Evolutionary conservation across 2,113 vertebrate genomes (phyloP), one percentile per base, ranked within the genome.

Genomic region (Heptranchias perlo): DNA sequence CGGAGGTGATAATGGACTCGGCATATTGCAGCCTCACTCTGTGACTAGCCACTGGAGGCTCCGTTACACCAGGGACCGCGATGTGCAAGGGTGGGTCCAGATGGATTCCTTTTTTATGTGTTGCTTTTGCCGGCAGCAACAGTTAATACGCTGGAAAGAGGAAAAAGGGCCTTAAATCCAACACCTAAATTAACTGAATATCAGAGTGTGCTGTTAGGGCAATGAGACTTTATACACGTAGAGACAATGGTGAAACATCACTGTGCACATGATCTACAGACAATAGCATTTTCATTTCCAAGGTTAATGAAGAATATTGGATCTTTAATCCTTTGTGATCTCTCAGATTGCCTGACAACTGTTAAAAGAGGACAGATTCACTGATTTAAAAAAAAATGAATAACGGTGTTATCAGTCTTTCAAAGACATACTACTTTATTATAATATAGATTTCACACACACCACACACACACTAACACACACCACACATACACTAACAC

Each of bases 1-100:
- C 96, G 84, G 97, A 98, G 98, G 98, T 98, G 98, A 98, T 98
- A 99, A 98, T 98, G 98, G 98, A 98, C 97, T 98, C 97, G 82
- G 97, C 97, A 98, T 98, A 98, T 98, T 97, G 98, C 97, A 97
- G 97, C 96, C 97, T 21, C 44, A 52, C 28, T 97, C 97, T 97
- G 97, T 97, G 96, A 96, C 96, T 97, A 97, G 97, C 97, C 97
- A 97, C 96, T 6, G 96, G 97, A 97, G 97, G 96, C 97, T 97
- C 97, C 97, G 97, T 97, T 96, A 31, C 64, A 49, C 31, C 96
- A 97, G 97, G 97, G 97, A 98, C 97, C 97, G 91, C 94, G 96
- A 97, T 69, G 96, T 97, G 96, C 97, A 97, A 97, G 97, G 97
- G 97, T 97, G 65, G 97, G 35, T 96, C 96, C 96, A 97, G 97